A percentile compares a stretch with the other conserved stretches of the same genome.
Conservation (phyloP, 2,113 vertebrate genomes). For the Anarrhichthys ocellatus region DNA sequence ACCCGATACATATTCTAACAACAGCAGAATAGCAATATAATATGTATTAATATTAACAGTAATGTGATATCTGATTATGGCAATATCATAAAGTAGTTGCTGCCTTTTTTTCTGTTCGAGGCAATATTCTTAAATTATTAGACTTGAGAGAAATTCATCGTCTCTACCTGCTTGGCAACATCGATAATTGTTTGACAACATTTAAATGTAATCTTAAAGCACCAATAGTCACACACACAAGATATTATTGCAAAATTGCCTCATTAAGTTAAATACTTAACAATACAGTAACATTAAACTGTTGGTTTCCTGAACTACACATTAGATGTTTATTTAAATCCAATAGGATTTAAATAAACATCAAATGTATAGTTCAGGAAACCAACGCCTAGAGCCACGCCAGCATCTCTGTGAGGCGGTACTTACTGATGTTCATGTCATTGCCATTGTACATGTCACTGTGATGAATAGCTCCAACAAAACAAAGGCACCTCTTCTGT, state of each 20-base stretch:
- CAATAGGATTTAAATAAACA: background rate
- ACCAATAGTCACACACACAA: background rate
- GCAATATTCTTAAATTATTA: background rate
- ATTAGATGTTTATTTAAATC: no score
- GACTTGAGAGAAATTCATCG: background rate
- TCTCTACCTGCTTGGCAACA: background rate
- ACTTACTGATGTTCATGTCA: background rate
- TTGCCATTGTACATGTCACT: background rate
- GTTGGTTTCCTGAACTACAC: no score
- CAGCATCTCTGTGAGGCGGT: background rate
- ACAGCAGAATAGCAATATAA: background rate
- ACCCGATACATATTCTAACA: background rate
- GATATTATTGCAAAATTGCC: background rate
- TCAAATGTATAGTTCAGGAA: background rate
- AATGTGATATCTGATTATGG: background rate
- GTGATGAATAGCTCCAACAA: background rate
- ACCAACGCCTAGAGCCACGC: background rate
- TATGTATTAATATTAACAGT: background rate
- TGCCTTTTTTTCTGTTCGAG: background rate
- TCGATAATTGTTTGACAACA: background rate
- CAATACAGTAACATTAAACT: background rate
- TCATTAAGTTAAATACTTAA: background rate
- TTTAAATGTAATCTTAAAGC: background rate
- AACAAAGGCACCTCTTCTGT: background rate
- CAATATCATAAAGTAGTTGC: background rate